Conservation (phyloP, 2,888 invertebrate species). For the Alentia gelatinosa region DNA sequence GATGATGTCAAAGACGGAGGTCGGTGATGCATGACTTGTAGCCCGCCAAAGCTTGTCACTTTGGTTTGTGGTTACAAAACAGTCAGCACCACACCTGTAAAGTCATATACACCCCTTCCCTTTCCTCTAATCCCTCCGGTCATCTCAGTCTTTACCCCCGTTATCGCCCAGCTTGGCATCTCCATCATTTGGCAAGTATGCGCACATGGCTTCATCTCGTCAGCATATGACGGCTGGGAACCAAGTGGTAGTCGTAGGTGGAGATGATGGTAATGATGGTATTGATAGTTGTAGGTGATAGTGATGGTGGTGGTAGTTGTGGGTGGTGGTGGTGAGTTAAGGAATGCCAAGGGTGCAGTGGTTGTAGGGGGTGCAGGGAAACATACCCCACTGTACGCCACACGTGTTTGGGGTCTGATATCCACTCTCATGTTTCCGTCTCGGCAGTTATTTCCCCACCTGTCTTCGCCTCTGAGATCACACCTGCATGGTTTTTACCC, state of each 20-base stretch:
- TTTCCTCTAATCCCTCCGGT: background rate
- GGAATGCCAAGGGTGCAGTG: too few species aligned
- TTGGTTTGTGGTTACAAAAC: background rate
- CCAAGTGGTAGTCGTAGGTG: too few species aligned
- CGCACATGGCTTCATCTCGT: background rate
- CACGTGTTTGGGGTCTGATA: background rate
- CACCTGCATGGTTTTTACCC: background rate
- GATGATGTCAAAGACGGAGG: background rate
- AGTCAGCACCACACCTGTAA: too few species aligned
- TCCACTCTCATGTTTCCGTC: background rate
- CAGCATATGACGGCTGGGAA: slow-evolving; percentile 17
- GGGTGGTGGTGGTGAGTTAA: too few species aligned
- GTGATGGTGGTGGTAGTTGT: too few species aligned
- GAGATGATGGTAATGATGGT: too few species aligned
- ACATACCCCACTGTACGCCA: background rate
- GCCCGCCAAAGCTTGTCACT: background rate
- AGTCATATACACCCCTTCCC: background rate
- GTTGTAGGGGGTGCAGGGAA: background rate
- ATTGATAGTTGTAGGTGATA: too few species aligned
- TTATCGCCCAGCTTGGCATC: background rate
- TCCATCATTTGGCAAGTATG: slow-evolving; percentile 22
- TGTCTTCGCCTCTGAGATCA: background rate
- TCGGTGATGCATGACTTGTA: background rate
- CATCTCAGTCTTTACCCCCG: background rate
- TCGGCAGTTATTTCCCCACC: slow-evolving; percentile 4